Base-by-base conservation (phyloP, 2,113 vertebrate species). In the Etia nguti region DNA sequence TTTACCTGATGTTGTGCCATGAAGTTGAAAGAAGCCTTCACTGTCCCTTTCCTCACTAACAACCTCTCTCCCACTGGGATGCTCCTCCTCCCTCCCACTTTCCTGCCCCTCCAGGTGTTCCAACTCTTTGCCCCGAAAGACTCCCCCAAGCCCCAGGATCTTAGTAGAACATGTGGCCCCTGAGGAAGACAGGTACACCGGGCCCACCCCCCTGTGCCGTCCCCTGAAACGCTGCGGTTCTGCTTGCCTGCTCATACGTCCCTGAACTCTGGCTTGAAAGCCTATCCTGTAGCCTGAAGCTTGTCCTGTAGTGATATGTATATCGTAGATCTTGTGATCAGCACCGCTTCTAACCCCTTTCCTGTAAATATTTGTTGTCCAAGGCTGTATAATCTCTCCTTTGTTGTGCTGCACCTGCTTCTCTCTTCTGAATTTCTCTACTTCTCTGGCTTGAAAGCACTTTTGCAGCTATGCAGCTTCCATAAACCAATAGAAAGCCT, bases 81-180 rank as follows among this genome's bases (percentile, higher is more conserved):
- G 5, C 80, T 79, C 88, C 92, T 90, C 80, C 36, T 77, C 43
- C 82, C 55, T 79, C 36, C 92, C 16, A 56, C 79, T 90, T 86
- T 81, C 80, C 80, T 73, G 3, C 82, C 86, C 88, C 73, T 88
- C 83, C 86, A 96, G 96, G 95, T 98, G 95, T 96, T 97, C 97
- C 95, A 97, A 97, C 95, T 98, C 97, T 95, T 97, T 98, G 96
- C 97, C 97, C 97, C 96, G 96, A 96, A 97, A 97, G 96, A 97
- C 96, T 95, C 96, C 97, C 96, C 96, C 97, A 95, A 98, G 97
- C 91, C 98, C 98, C 97, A 97, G 98, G 98, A 99, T 98, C 97
- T 97, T 98, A 96, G 97, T 98, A 97, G 97, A 98, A 95, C 98
- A 98, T 94, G 98, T 97, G 84, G 97, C 96, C 97, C 96, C 97